Base-by-base conservation (phyloP, 2,888 invertebrate genomes). In the Xestia rhomboidea region DNA sequence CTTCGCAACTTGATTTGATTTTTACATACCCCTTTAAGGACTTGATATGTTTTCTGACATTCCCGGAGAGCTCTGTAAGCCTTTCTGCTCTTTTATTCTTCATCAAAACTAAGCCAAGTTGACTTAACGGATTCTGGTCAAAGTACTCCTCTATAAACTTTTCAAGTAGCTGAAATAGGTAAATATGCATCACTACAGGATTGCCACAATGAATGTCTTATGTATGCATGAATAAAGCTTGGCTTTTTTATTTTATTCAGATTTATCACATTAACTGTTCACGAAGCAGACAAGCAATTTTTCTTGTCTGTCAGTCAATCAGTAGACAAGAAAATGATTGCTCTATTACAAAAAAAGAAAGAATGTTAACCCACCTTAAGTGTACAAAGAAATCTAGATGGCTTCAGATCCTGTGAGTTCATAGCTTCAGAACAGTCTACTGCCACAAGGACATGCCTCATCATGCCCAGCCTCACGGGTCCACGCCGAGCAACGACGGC, bases 51-150 rank as follows among this genome's bases (percentile, higher is more conserved):
- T 98, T 98, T 79, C 98, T 97, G 5, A 98, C 97, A 93, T 98
- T 98, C 88, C 99, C 99, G 81, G 99, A 98, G 57, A 99, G 96
- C 86, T 99, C 99, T 66, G 98, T 98, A 8, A 99, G 95, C 95
- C 98, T 99, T 92, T 99, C 99, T 2, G 99, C 99, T 87, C 99
- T 97, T 94, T 99, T 99, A 92, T 99, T 99, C 91, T 98, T 98
- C 91, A 99, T 98, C 18, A 98, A 97, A 84, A 99, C 98, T 57
- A 99, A 96, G 41, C 99, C 99, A 85, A 99, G 96, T 95, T 99
- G 99, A 92, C 99, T 99, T 73, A 99, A 98, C 18, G 99, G 99
- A 95, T 99, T 99, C 94, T 99, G 99, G 95, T 99, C 99, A 94
- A 99, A 99, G 93, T 99, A 99, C 93, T 99, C 99, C 89, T 99